Conservation (phyloP, 2,113 vertebrate genomes). For the Ornithorhynchus anatinus region DNA sequence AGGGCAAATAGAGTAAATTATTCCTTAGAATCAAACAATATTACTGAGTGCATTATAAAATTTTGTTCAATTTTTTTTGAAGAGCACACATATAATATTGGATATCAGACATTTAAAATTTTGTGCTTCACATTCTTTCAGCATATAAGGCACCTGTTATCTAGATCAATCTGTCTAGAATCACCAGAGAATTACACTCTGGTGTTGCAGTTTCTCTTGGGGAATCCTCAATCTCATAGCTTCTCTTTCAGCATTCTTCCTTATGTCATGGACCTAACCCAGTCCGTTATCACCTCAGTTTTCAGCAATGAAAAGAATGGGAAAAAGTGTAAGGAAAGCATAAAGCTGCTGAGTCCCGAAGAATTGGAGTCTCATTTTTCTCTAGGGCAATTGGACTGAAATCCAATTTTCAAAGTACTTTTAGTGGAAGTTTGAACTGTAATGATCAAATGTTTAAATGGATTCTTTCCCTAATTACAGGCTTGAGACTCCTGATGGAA, state of each 20-base stretch:
- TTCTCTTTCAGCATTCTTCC: not conserved
- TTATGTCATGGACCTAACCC: not conserved
- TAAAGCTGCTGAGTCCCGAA: not conserved
- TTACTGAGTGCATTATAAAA: not conserved
- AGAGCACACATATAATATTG: conserved; percentile 1
- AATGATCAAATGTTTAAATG: not conserved
- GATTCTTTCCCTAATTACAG: not conserved
- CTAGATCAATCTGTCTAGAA: not conserved
- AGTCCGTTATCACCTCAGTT: not conserved
- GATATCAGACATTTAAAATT: too few relatives aligned
- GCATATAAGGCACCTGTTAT: not conserved
- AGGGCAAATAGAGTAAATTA: not conserved
- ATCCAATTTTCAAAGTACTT: too few relatives aligned
- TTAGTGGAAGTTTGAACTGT: not conserved
- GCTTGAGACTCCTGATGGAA: not conserved
- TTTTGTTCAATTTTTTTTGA: conserved; percentile 6
- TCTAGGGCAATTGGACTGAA: not conserved
- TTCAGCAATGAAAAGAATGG: not conserved
- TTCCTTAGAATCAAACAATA: conserved; percentile 7
- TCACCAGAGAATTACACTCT: not conserved
- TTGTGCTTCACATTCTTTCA: not conserved
- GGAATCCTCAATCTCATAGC: not conserved
- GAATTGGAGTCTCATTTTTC: not conserved
- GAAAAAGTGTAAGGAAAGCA: not conserved
- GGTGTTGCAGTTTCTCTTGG: not conserved